These are phyloP conservation scores for Galagoides demidoff DNA, from an alignment of 2,797 vertebrate genomes.

Conservation along the genomic window DNA sequence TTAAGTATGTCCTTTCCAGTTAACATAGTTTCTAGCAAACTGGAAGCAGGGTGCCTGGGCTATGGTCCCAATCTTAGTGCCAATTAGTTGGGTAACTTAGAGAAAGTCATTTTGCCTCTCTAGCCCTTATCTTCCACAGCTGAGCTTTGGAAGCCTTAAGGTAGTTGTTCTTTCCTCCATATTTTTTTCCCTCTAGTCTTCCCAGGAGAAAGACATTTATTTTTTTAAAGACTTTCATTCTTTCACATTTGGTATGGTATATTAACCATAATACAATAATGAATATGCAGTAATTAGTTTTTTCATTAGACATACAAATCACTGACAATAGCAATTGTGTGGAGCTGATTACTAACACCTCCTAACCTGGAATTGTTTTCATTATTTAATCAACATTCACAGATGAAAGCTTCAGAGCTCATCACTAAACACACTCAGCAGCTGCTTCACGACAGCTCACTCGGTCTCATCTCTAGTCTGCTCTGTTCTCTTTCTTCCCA, in stretches of 20 bases:
- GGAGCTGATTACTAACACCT: conserved; percentile 85
- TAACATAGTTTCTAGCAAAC: background rate
- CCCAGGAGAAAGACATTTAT: background rate
- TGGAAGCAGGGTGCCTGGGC: background rate
- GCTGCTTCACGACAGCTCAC: conserved; percentile 69
- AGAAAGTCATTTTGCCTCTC: background rate
- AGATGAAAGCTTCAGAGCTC: conserved; percentile 80
- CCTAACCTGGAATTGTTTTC: conserved; percentile 81
- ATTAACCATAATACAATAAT: conserved; percentile 83
- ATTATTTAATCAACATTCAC: conserved; percentile 85
- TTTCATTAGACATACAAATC: conserved; percentile 84
- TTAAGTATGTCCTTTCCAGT: background rate
- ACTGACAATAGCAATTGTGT: conserved; percentile 80
- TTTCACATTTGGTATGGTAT: conserved; percentile 45
- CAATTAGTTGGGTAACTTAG: background rate
- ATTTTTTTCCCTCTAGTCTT: background rate
- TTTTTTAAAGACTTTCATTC: background rate
- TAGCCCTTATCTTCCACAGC: background rate
- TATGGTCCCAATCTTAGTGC: background rate
- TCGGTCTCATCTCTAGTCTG: conserved; percentile 72
- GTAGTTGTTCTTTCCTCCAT: background rate
- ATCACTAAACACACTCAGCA: conserved; percentile 79
- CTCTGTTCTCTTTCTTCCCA: conserved; percentile 70
- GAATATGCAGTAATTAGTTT: conserved; percentile 84
- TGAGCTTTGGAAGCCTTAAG: background rate